Conservation (phyloP, 2,113 vertebrate species). For the Paraplagusia blochii region DNA sequence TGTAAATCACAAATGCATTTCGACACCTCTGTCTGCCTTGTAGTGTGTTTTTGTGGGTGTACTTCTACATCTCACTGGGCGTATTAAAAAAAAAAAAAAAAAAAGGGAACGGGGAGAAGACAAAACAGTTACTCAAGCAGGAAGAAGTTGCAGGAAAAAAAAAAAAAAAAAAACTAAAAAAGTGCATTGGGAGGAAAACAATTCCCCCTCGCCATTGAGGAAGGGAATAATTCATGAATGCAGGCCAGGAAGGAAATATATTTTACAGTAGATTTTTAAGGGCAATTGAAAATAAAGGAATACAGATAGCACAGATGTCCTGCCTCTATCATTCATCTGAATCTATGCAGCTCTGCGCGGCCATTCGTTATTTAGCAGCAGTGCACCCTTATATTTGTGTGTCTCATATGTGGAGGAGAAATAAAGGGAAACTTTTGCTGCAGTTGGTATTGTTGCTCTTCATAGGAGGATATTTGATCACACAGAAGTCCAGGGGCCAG, state of each 20-base stretch:
- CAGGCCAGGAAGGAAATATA: constrained; percentile 24
- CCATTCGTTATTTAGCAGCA: constrained; percentile 43
- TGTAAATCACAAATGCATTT: constrained; percentile 37
- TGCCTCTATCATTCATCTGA: constrained; percentile 32
- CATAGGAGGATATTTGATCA: constrained; percentile 16
- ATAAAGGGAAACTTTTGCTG: constrained; percentile 18
- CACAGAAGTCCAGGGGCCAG: background rate
- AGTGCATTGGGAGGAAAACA: constrained; percentile 34
- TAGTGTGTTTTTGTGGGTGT: constrained; percentile 45
- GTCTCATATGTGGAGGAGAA: constrained; percentile 7
- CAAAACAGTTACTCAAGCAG: constrained; percentile 46
- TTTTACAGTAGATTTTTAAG: constrained; percentile 45
- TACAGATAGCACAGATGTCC: constrained; percentile 44
- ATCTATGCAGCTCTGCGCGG: constrained; percentile 21
- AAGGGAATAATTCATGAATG: constrained; percentile 35
- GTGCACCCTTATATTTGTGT: constrained; percentile 6
- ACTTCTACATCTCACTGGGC: constrained; percentile 42
- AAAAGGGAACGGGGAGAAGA: constrained; percentile 40
- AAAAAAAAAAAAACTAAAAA: constrained; percentile 27
- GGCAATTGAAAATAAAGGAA: constrained; percentile 31
- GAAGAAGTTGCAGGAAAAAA: constrained; percentile 20
- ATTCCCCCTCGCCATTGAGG: constrained; percentile 28
- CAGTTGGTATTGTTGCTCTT: background rate
- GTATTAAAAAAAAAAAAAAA: constrained; percentile 13
- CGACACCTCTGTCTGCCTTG: constrained; percentile 32